Conservation (phyloP, 2,888 invertebrate species). For the Noctuana brunneofusca region DNA sequence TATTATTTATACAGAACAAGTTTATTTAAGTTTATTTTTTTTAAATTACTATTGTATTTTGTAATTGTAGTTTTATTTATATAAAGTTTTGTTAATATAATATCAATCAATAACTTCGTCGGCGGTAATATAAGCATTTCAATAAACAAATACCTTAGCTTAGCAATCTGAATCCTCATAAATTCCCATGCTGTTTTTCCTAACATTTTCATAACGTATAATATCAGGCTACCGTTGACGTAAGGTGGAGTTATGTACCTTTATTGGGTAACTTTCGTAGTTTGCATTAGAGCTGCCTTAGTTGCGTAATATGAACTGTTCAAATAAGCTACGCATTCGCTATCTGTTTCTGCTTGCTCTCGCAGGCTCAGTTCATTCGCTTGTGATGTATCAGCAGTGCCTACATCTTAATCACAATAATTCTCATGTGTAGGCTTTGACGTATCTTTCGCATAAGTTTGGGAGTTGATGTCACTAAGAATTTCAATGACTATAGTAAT, state of each 20-base stretch:
- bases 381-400: slow-evolving; percentile 21
- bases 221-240: slow-evolving; percentile 19
- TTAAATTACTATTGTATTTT: no score
- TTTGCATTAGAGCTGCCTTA: slow-evolving; percentile 41
- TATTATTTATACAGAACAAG: no score
- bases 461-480: slow-evolving; percentile 1
- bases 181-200: slow-evolving; percentile 9
- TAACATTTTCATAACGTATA: slow-evolving; percentile 18
- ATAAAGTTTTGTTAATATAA: no score
- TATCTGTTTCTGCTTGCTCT: slow-evolving; percentile 43
- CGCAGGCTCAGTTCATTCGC: slow-evolving; percentile 10
- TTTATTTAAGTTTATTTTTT: no score
- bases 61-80: no score
- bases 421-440: slow-evolving; percentile 6
- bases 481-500: not conserved
- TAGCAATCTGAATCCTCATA: slow-evolving; percentile 4
- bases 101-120: not conserved
- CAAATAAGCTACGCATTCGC: slow-evolving; percentile 39
- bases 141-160: slow-evolving; percentile 13
- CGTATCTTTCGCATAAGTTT: slow-evolving; percentile 15
- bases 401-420: slow-evolving; percentile 23
- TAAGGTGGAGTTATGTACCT: slow-evolving; percentile 34
- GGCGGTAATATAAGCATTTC: not conserved
- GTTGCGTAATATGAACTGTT: slow-evolving; percentile 42
- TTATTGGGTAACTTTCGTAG: slow-evolving; percentile 42